Percentiles rank a stretch among this genome's conserved stretches.
Evolutionary conservation across 1,140 invertebrate species (phyloP).

Genomic region (Brachionus rubens): DNA sequence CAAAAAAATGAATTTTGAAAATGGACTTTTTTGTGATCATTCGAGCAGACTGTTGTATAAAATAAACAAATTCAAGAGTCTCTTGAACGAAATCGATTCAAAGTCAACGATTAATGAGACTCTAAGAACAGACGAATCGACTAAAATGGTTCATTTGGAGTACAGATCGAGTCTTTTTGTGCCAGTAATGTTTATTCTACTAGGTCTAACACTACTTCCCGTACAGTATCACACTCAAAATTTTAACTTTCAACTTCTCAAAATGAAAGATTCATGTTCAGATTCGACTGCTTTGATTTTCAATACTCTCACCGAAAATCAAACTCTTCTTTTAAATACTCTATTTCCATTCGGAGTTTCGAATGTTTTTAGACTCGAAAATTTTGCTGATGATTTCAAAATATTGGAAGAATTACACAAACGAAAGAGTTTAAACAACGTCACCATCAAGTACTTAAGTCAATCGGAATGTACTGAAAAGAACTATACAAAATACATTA

Average conservation of each 20-base stretch:
- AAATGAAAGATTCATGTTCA: slow-evolving; percentile 34
- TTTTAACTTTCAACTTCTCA: slow-evolving; percentile 22
- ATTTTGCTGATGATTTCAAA: neutral
- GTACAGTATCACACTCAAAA: slow-evolving; percentile 17
- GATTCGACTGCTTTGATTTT: slow-evolving; percentile 27
- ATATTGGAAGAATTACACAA: slow-evolving; percentile 8
- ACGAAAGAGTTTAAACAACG: neutral
- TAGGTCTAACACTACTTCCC: neutral
- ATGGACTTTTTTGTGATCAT: neutral
- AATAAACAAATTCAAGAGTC: slow-evolving; percentile 18
- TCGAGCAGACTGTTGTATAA: neutral
- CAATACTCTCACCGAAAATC: neutral
- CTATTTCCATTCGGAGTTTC: neutral
- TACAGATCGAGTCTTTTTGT: slow-evolving; percentile 26
- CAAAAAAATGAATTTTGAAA: neutral
- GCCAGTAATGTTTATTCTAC: slow-evolving; percentile 12
- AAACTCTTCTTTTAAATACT: neutral
- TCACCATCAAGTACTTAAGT: slow-evolving; percentile 33
- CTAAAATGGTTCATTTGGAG: neutral
- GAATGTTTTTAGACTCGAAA: neutral
- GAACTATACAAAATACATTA: slow-evolving; percentile 32
- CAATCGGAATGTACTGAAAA: slow-evolving; percentile 3
- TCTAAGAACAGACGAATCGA: too few relatives aligned
- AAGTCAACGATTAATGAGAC: too few relatives aligned
- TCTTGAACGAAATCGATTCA: neutral